phyloP scores from a whole-genome alignment of 2,797 vertebrate species.

The Ispidina picta region DNA sequence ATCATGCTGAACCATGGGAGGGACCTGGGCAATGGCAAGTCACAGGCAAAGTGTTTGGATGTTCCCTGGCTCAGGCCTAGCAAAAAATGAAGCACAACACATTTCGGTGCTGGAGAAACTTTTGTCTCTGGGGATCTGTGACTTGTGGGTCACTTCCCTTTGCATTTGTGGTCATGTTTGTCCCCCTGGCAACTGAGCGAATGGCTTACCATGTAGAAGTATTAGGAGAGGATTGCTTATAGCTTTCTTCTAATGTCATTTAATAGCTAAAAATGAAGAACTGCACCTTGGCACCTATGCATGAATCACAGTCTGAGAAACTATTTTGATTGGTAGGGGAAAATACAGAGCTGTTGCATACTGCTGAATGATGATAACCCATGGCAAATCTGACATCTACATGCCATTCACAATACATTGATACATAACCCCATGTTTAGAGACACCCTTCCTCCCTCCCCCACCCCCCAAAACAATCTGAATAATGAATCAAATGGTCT shows the following conservation, averaged over 20 bases:
- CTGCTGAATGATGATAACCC: slow-evolving; percentile 4
- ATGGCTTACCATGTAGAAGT: background rate
- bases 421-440: slow-evolving; percentile 66
- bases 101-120: background rate
- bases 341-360: slow-evolving; percentile 31
- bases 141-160: background rate
- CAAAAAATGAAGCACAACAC: background rate
- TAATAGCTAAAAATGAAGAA: background rate
- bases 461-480: slow-evolving; percentile 68
- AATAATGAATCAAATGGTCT: slow-evolving; percentile 79
- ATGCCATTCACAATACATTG: slow-evolving; percentile 53
- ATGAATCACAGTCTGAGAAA: background rate
- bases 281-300: background rate
- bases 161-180: background rate
- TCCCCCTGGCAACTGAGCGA: background rate
- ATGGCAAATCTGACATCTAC: slow-evolving; percentile 54
- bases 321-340: slow-evolving; percentile 6
- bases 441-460: slow-evolving; percentile 39
- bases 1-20: background rate
- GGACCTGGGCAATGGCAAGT: background rate
- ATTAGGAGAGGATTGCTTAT: background rate
- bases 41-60: background rate
- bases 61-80: background rate
- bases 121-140: background rate
- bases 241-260: background rate